Percentiles rank a stretch among this genome's conserved stretches.
These are phyloP conservation scores for Mugil cephalus DNA, from an alignment of 2,113 vertebrate species.

Conservation along the genomic window DNA sequence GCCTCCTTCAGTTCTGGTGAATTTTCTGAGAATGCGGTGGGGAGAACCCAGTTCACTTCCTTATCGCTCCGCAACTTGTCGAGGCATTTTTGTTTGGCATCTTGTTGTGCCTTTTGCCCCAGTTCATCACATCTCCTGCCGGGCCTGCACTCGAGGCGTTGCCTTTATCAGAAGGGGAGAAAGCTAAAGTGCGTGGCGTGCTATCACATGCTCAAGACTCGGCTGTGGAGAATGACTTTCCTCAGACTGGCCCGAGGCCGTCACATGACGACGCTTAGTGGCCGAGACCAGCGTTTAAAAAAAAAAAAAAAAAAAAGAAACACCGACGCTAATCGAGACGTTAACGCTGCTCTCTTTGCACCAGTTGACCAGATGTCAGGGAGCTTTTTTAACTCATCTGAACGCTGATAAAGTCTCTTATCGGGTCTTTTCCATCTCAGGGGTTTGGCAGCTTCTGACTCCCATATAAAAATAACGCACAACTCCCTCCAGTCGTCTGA, in stretches of 20 bases:
- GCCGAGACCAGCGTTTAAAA: constrained; percentile 1
- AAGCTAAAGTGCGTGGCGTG: constrained; percentile 43
- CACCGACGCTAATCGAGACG: constrained; percentile 5
- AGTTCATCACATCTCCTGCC: constrained; percentile 39
- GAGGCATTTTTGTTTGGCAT: constrained; percentile 25
- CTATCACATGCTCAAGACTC: constrained; percentile 55
- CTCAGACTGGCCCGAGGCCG: constrained; percentile 7
- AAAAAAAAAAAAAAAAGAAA: too few relatives aligned
- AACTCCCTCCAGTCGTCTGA: not conserved
- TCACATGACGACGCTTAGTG: constrained; percentile 25
- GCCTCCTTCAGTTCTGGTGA: constrained; percentile 3
- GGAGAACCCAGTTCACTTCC: constrained; percentile 16
- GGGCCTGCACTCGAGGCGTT: constrained; percentile 19
- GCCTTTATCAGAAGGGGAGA: constrained; percentile 51
- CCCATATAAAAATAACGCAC: constrained; percentile 5
- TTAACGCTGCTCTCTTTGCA: not conserved
- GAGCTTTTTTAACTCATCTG: constrained; percentile 17
- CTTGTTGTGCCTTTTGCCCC: constrained; percentile 40
- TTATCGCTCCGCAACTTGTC: constrained; percentile 23
- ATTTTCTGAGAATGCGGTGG: constrained; percentile 7
- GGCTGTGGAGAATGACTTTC: constrained; percentile 35
- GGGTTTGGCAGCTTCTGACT: constrained; percentile 19
- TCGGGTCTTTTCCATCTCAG: constrained; percentile 4
- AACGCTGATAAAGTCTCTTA: not conserved
- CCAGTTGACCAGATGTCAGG: constrained; percentile 16